Evolutionary conservation across 2,888 invertebrate genomes (phyloP).

Genomic region (Corythucha ciliata): DNA sequence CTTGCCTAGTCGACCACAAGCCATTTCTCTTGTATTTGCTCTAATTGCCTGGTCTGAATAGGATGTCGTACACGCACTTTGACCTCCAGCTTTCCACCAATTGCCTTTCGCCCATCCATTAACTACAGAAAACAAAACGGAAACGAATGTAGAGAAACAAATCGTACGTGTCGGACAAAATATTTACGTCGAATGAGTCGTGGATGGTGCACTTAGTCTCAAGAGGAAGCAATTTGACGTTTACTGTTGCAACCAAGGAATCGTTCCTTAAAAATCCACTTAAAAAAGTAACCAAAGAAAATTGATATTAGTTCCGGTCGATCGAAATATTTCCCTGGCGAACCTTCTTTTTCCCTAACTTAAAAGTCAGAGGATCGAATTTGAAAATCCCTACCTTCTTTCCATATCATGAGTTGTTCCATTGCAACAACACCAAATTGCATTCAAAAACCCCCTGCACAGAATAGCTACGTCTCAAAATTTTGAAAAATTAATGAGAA

Average conservation of each 20-base stretch:
- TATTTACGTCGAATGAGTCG: slow-evolving; percentile 81
- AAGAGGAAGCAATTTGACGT: slow-evolving; percentile 77
- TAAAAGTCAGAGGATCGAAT: too few species aligned
- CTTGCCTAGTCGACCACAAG: slow-evolving; percentile 67
- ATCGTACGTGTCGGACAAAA: not conserved
- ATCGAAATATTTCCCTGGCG: too few species aligned
- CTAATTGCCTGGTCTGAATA: slow-evolving; percentile 76
- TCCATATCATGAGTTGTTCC: too few species aligned
- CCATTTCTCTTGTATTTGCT: slow-evolving; percentile 86
- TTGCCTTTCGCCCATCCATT: slow-evolving; percentile 77
- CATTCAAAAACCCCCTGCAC: too few species aligned
- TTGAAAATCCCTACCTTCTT: too few species aligned
- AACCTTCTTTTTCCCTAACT: too few species aligned
- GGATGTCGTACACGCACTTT: slow-evolving; percentile 82
- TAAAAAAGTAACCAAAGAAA: too few species aligned
- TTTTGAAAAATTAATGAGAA: too few species aligned
- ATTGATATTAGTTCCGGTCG: too few species aligned
- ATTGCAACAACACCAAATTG: too few species aligned
- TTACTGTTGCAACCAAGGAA: slow-evolving; percentile 68
- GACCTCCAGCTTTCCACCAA: slow-evolving; percentile 84
- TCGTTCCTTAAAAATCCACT: slow-evolving; percentile 92
- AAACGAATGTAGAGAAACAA: not conserved
- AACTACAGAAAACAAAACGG: slow-evolving; percentile 49
- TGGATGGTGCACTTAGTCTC: slow-evolving; percentile 83
- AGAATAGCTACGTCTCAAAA: too few species aligned